Conservation (phyloP, 92 coral and sea anemone species). For the Bergia puertoricense region DNA sequence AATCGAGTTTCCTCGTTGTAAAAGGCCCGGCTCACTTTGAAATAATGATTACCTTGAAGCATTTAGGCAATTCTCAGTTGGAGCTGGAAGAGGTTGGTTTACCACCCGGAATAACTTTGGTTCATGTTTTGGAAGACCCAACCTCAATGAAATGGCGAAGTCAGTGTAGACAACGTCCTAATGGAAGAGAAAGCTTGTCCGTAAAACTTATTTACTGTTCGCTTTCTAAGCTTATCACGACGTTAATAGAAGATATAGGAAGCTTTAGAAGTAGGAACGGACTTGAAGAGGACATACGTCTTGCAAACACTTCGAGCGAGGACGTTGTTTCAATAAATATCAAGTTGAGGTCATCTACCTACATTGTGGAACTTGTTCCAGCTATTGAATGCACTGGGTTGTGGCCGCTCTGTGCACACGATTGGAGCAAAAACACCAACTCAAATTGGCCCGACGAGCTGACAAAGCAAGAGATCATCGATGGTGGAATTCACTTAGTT, state of each 20-base stretch:
- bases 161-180: constrained; percentile 38
- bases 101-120: constrained; percentile 46
- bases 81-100: constrained; percentile 37
- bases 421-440: constrained; percentile 34
- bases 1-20: constrained; percentile 55
- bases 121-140: constrained; percentile 8
- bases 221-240: constrained; percentile 50
- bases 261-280: constrained; percentile 26
- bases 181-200: constrained; percentile 61
- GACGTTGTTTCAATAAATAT: constrained; percentile 49
- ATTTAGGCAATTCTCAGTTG: constrained; percentile 40
- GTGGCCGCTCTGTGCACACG: constrained; percentile 62
- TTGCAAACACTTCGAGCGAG: constrained; percentile 52
- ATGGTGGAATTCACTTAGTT: constrained; percentile 61
- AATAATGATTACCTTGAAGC: constrained; percentile 44
- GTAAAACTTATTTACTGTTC: constrained; percentile 52
- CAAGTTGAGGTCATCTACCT: constrained; percentile 41
- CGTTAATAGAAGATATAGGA: constrained; percentile 39
- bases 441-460: constrained; percentile 2
- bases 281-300: constrained; percentile 28
- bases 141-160: constrained; percentile 44
- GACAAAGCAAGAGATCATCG: constrained; percentile 36
- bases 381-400: constrained; percentile 58
- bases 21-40: constrained; percentile 55
- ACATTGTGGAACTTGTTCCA: constrained; percentile 57